phyloP scores from a whole-genome alignment of 1,140 invertebrate species.

The Drosophila nebulosa region DNA sequence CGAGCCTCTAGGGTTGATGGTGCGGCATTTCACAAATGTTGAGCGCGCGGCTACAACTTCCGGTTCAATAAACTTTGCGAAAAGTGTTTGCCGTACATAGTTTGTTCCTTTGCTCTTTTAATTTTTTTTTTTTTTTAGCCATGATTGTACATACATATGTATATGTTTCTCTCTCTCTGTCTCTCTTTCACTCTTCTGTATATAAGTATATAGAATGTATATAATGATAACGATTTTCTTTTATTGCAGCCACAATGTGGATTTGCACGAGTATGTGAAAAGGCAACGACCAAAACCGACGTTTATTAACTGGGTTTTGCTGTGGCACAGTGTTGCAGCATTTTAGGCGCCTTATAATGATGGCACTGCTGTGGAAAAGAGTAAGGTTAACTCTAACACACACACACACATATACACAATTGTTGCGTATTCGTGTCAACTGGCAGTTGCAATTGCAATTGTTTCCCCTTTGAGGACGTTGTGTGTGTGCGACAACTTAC shows the following conservation, averaged over 20 bases:
- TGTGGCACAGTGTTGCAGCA: conserved; percentile 22
- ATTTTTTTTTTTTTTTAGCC: not conserved
- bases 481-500: not conserved
- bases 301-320: conserved; percentile 51
- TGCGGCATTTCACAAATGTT: conserved; percentile 53
- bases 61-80: conserved; percentile 76
- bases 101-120: conserved; percentile 30
- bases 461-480: not conserved
- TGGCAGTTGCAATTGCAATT: conserved; percentile 6
- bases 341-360: conserved; percentile 20
- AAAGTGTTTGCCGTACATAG: conserved; percentile 56
- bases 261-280: conserved; percentile 18
- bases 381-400: conserved; percentile 7
- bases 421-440: conserved; percentile 25
- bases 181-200: no score
- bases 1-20: conserved; percentile 39
- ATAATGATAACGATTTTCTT: conserved; percentile 68
- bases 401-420: conserved; percentile 21
- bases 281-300: conserved; percentile 45
- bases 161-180: no score
- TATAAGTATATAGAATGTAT: conserved; percentile 26
- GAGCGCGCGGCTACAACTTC: conserved; percentile 55
- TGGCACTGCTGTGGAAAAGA: not conserved
- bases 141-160: not conserved
- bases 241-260: conserved; percentile 25